Evolutionary conservation across 1,140 invertebrate species (phyloP), one percentile per base, ranked within the genome.

Genomic region (Cydia amplana): DNA sequence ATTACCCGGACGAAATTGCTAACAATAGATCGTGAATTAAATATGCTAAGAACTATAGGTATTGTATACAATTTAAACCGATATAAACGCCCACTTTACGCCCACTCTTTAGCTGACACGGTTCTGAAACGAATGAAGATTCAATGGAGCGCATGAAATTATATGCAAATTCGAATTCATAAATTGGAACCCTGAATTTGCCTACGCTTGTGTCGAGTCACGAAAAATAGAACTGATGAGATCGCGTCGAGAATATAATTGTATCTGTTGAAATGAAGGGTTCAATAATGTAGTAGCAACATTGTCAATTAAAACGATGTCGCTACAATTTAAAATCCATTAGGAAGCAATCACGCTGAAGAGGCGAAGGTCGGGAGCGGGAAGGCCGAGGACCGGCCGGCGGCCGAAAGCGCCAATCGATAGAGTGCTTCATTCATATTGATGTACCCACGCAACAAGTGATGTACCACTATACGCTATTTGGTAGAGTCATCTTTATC

Each of bases 251-350:
- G 32, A 70, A 70, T 43, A 70, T n/a, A 43, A 32, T 67, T 64
- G 23, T 64, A n/a, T 43, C 32, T 7, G 4, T 36, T 70, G 16
- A 70, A 70, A 36, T 5, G 9, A 51, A n/a, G 16, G 49, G 16
- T 18, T 36, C n/a, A 36, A 36, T 70, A 36, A 70, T 23, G 36
- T 18, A 36, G 43, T 25, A 72, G 67, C 60, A 75, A 78, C 40
- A 49, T 25, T 82, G 78, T 72, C 82, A 86, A 86, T 87, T 79
- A 82, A 84, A 82, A 64, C 32, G 75, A 82, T 78, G 79, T 79
- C 43, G 76, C 75, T 79, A 84, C 85, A 89, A 87, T 90, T 91
- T 86, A 86, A 87, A 90, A 86, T 77, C 84, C 85, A 88, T 89
- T 89, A 88, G 74, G 75, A 75, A 80, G 82, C 85, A 89, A 89